Evolutionary conservation across 1,140 invertebrate species (phyloP).

Genomic region (Bombus confusus): DNA sequence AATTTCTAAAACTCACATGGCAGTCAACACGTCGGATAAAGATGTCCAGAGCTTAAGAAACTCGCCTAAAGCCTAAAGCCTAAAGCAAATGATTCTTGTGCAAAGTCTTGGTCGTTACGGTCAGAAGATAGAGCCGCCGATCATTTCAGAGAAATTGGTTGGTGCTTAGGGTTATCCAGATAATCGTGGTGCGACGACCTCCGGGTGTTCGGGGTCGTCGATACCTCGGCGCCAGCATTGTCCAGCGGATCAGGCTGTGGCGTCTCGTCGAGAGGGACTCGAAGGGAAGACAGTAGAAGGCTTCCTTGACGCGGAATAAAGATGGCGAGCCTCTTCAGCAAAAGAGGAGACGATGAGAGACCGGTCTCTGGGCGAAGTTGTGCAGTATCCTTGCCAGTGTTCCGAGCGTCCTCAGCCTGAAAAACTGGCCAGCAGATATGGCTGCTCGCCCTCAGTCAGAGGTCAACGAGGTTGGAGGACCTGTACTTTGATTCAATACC

Average conservation of each 20-base stretch:
- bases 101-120: background rate
- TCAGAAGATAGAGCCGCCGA: no score
- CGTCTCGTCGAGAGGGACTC: conserved; percentile 54
- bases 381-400: conserved; percentile 63
- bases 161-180: conserved; percentile 39
- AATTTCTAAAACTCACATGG: no score
- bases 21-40: no score
- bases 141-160: background rate
- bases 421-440: conserved; percentile 59
- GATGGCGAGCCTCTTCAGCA: conserved; percentile 45
- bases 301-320: conserved; percentile 15
- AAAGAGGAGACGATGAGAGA: conserved; percentile 61
- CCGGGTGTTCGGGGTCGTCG: conserved; percentile 40
- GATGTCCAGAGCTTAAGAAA: no score
- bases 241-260: conserved; percentile 64
- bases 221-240: conserved; percentile 73
- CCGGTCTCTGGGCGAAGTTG: conserved; percentile 62
- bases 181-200: conserved; percentile 48
- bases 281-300: conserved; percentile 40
- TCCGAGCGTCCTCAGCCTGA: conserved; percentile 59
- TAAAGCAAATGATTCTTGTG: background rate
- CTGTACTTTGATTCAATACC: conserved; percentile 58
- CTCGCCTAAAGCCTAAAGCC: no score
- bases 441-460: conserved; percentile 63
- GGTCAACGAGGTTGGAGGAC: conserved; percentile 69